Evolutionary conservation across 2,113 vertebrate species (phyloP), one percentile per base, ranked within the genome.

Genomic region (Chaetorhynchus papuensis): DNA sequence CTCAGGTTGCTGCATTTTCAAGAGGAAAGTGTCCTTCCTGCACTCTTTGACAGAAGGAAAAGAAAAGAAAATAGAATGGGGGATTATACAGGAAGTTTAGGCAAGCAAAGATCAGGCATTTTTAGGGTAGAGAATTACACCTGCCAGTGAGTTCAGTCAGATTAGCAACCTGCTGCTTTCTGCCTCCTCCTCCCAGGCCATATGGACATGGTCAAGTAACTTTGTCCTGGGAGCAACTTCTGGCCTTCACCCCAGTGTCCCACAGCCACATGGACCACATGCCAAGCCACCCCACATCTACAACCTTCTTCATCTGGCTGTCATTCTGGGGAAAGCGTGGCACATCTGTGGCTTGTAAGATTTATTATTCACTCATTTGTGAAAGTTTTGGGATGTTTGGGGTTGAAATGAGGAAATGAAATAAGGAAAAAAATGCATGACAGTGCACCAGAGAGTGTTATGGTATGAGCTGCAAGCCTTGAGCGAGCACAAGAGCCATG

Each of bases 251-350:
- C 13, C 4, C 22, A 41, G 37, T 26, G n/a, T 66, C 39, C 59
- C 44, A 61, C 8, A 87, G 53, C 6, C 35, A 47, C 13, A 6
- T 1, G 7, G 15, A 70, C 5, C 1, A 50, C 13, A 10, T 3
- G 6, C 74, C n/a, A 75, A 78, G 6, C 15, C 11, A 47, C 16
- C 5, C n/a, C 33, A 54, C 9, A 24, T 13, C 33, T 19, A 85
- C 23, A 79, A 4, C 9, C 6, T 54, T 78, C 47, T 54, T 60
- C 2, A 0, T 13, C 27, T 39, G 28, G 1, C 7, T 61, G 56
- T 41, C 6, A 0, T 54, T 71, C 28, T 54, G 31, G 7, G 13
- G 19, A 71, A 88, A 60, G 1, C 0, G 1, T 52, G 7, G 5
- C 7, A 12, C 20, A 9, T 31, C 14, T 42, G 14, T 33, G 31